Base-by-base conservation (phyloP, 2,113 vertebrate genomes). In the Cyanoderma ruficeps region DNA sequence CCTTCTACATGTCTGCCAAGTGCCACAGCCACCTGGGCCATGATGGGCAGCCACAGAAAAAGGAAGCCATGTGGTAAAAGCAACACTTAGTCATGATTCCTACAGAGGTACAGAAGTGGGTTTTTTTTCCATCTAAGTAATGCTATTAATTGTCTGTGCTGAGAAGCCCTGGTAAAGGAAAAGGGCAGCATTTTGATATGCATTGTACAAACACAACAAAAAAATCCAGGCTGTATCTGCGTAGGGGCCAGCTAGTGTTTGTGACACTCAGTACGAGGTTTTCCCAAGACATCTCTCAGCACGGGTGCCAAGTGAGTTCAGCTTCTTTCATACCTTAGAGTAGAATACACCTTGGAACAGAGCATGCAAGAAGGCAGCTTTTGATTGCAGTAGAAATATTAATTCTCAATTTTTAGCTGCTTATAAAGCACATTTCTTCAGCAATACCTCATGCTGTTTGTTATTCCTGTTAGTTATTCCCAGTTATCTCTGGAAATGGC, bases 321-420 rank as follows among this genome's bases (percentile, higher is more conserved):
- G 55, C 42, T 91, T 75, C 80, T 63, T 67, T 84, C 61, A 47
- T 44, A 37, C 37, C 53, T 90, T 55, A 37, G 44, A 63, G 20
- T 60, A 82, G 77, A 91, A 53, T 72, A 60, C 1, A 1, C 41
- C 42, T 82, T 86, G 59, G 71, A 91, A 28, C 9, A 81, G 31
- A 63, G 31, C 18, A 68, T 52, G 37, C 18, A 72, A 91, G 30
- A 15, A 83, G 37, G 41, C 31, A 83, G 30, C 44, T 86, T 89
- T 70, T 37, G 64, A 71, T 78, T 78, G 31, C 44, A 44, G 55
- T 86, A 72, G 37, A 67, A 86, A 60, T 27, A n/a, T 80, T 78
- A 86, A 53, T 74, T 74, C 75, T 95, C 68, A n/a, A 37, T 74
- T 94, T 90, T 64, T 90, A 60, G 19, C 52, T 91, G n/a, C 68